Percentiles rank a stretch among this genome's conserved stretches.
phyloP scores from a whole-genome alignment of 2,113 vertebrate genomes.

The Stigmatopora argus region DNA sequence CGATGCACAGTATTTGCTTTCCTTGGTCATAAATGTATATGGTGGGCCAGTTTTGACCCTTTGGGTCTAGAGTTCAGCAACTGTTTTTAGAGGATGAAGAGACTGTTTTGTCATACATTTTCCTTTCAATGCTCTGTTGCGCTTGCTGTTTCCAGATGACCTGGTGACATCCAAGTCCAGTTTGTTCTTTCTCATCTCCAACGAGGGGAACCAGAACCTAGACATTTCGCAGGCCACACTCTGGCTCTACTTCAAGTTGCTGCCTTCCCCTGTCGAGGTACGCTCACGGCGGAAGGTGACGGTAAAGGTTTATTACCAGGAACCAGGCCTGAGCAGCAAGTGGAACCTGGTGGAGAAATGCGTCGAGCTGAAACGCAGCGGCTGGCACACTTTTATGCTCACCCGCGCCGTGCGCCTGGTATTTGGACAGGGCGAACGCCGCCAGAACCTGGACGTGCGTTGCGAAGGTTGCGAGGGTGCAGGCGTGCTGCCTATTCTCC shows the following conservation, averaged over 20 bases:
- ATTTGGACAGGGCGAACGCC: constrained; percentile 82
- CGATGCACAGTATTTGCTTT: neutral
- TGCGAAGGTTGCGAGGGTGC: constrained; percentile 85
- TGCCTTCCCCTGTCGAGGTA: constrained; percentile 76
- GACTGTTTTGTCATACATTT: neutral
- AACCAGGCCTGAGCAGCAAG: constrained; percentile 77
- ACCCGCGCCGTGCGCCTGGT: constrained; percentile 84
- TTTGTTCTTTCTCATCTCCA: constrained; percentile 93
- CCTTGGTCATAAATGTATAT: neutral
- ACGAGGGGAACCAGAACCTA: constrained; percentile 93
- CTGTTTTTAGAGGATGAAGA: neutral
- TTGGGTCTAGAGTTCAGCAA: neutral
- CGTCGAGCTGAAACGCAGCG: constrained; percentile 88
- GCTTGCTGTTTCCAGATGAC: constrained; percentile 74
- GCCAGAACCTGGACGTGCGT: constrained; percentile 91
- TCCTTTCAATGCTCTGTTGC: neutral
- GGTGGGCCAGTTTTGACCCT: neutral
- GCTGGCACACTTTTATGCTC: constrained; percentile 93
- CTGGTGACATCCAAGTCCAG: constrained; percentile 85
- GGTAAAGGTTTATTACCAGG: constrained; percentile 90
- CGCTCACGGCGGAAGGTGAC: constrained; percentile 81
- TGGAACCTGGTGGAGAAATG: constrained; percentile 92
- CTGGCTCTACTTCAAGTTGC: constrained; percentile 94
- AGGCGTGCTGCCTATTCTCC: constrained; percentile 79
- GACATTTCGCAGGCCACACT: constrained; percentile 86